phyloP scores from a whole-genome alignment of 2,797 vertebrate species.

The Syngnathus rostellatus region DNA sequence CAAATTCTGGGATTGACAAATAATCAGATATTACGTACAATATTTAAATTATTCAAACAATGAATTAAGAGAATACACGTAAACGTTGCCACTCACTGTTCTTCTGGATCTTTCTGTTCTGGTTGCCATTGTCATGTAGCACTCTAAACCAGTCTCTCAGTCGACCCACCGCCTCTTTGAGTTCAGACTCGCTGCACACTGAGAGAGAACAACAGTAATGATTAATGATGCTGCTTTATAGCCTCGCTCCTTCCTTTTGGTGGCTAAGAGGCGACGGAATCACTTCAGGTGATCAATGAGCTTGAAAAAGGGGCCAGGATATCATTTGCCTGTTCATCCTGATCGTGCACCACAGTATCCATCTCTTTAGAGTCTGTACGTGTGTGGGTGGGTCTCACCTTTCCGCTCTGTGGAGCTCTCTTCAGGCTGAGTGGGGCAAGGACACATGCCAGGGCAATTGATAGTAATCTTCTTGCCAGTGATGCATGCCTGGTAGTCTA shows the following conservation, averaged over 20 bases:
- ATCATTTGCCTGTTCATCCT: conserved; percentile 1
- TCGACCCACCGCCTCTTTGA: conserved; percentile 84
- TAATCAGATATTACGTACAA: neutral
- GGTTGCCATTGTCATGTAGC: conserved; percentile 83
- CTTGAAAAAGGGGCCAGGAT: conserved; percentile 8
- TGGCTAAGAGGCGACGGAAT: neutral
- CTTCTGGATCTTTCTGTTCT: conserved; percentile 82
- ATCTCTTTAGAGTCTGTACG: conserved; percentile 11
- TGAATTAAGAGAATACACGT: too few relatives aligned
- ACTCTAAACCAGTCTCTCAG: conserved; percentile 93
- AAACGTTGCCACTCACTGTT: conserved; percentile 74
- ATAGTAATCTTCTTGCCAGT: conserved; percentile 84
- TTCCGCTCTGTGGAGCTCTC: conserved; percentile 71
- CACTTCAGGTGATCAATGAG: conserved; percentile 9
- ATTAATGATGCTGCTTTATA: conserved; percentile 30
- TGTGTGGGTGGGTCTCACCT: conserved; percentile 57
- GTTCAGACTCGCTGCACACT: conserved; percentile 85
- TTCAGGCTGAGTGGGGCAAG: conserved; percentile 72
- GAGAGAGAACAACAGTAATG: conserved; percentile 22
- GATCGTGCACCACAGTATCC: conserved; percentile 13
- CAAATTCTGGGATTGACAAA: conserved; percentile 69
- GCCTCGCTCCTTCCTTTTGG: neutral
- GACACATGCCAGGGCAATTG: conserved; percentile 85
- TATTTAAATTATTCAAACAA: too few relatives aligned
- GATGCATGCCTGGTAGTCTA: conserved; percentile 93